phyloP scores from a whole-genome alignment of 2,113 vertebrate genomes.

The Equus quagga region DNA sequence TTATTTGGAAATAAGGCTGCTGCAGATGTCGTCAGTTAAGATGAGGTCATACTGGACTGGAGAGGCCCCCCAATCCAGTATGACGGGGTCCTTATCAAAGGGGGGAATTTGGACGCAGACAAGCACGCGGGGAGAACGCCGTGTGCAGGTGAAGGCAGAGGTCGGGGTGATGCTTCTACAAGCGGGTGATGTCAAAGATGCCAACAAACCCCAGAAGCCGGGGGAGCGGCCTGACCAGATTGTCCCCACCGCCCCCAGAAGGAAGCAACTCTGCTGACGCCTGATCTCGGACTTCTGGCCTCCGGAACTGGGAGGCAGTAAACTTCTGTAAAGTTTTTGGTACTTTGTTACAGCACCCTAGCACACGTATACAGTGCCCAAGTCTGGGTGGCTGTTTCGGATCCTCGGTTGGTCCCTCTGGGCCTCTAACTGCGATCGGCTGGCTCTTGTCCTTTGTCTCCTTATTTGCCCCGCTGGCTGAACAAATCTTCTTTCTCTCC shows the following conservation, averaged over 20 bases:
- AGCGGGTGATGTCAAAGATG: rapidly evolving
- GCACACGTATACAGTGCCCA: rapidly evolving
- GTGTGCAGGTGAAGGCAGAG: rapidly evolving
- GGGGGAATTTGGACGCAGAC: not conserved
- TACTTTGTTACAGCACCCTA: not conserved
- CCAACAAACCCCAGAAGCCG: not conserved
- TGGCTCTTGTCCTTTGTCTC: not conserved
- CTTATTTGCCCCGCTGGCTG: not conserved
- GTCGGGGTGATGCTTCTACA: not conserved
- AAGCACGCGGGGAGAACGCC: not conserved
- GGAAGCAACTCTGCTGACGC: too few relatives aligned
- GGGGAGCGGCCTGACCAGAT: too few relatives aligned
- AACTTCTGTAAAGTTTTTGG: rapidly evolving
- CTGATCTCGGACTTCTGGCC: not conserved
- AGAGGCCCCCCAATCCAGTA: not conserved
- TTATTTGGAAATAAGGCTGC: not conserved
- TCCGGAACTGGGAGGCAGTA: not conserved
- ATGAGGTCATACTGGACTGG: not conserved
- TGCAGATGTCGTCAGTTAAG: not conserved
- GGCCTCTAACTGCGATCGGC: not conserved
- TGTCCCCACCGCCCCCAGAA: not conserved
- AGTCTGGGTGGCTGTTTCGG: not conserved
- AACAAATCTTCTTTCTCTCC: not conserved
- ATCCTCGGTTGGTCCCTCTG: not conserved
- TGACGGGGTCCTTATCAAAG: not conserved